A percentile compares a stretch with the other conserved stretches of the same genome.
Conservation (phyloP, 2,888 invertebrate species). For the Diloba caeruleocephala region DNA sequence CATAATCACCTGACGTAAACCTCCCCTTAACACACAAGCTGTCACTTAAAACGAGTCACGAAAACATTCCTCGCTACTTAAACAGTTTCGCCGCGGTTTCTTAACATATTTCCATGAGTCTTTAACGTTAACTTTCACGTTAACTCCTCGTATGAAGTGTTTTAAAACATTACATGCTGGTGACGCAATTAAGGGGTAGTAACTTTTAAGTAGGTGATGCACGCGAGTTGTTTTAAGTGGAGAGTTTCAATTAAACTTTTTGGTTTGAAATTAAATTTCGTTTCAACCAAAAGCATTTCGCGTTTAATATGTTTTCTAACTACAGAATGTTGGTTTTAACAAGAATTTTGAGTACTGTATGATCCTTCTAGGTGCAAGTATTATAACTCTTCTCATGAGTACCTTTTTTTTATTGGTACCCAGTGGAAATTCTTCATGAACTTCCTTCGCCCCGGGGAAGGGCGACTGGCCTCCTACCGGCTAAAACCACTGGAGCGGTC, state of each 20-base stretch:
- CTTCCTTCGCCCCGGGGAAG: no score
- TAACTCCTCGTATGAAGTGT: constrained; percentile 78
- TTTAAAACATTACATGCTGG: constrained; percentile 77
- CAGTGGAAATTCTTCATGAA: no score
- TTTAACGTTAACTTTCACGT: constrained; percentile 69
- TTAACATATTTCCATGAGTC: constrained; percentile 64
- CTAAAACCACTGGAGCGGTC: no score
- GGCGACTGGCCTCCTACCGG: no score
- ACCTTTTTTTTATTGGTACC: no score
- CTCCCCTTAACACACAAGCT: constrained; percentile 58
- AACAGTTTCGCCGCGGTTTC: constrained; percentile 61
- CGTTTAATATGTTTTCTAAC: constrained; percentile 24
- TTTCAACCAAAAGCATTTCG: constrained; percentile 45
- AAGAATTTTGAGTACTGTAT: no score
- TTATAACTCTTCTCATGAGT: no score
- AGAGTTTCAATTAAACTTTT: constrained; percentile 59
- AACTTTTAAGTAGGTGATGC: constrained; percentile 72
- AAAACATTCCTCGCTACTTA: constrained; percentile 58
- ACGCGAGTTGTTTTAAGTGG: constrained; percentile 60
- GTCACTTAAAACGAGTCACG: constrained; percentile 65
- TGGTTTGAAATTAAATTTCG: constrained; percentile 48
- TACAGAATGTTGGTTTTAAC: neutral
- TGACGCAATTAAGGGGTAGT: constrained; percentile 75
- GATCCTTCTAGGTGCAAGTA: no score
- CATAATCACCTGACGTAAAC: constrained; percentile 57